Base-by-base conservation (phyloP, 2,888 invertebrate species). In the Diaprepes abbreviatus region DNA sequence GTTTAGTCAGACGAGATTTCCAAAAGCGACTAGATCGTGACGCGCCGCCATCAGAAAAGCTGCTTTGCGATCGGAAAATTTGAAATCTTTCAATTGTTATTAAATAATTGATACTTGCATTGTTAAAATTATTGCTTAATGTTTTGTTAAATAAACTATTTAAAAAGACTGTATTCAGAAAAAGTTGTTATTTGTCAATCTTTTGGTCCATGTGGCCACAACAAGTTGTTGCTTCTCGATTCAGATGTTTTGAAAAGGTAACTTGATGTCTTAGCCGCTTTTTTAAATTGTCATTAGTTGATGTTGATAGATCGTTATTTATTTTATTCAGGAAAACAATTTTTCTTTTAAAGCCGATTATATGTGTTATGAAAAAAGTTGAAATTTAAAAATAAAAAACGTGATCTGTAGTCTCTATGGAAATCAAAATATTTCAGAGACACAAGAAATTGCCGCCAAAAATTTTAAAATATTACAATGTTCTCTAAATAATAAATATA, bases 1-100 rank as follows among this genome's bases (percentile, higher is more conserved):
- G 69, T 63, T 69, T 69, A 67, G 67, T 67, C 55, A 33, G 43
- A 60, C 35, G 67, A 67, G 67, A 55, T 67, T 67, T 67, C 40
- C 67, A 52, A 16, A 36, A 12, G 35, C 43, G 67, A 43, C 43
- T 55, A 62, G 67, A 67, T 62, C 60, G 55, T 28, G 31, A 5
- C 43, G 43, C 45, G 67, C 24, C 24, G 9, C 14, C 45, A 16
- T 28, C 14, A 5, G 48, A 7, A 50, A 28, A 50, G 14, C 48
- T 14, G 48, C 48, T 24, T 5, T 16, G 28, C 48, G 16, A 10
- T 38, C 52, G 57, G 57, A 57, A 45, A 45, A 65, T 35, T 45
- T 9, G 33, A 24, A 21, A 45, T 6, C 4, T 24, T 21, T 7
- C 21, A 12, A 5, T 38, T 12, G 12, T n/a, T 35, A n/a, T 5